A percentile compares a stretch with the other conserved stretches of the same genome.
phyloP scores from a whole-genome alignment of 2,113 vertebrate genomes.

The Deroptyus accipitrinus region DNA sequence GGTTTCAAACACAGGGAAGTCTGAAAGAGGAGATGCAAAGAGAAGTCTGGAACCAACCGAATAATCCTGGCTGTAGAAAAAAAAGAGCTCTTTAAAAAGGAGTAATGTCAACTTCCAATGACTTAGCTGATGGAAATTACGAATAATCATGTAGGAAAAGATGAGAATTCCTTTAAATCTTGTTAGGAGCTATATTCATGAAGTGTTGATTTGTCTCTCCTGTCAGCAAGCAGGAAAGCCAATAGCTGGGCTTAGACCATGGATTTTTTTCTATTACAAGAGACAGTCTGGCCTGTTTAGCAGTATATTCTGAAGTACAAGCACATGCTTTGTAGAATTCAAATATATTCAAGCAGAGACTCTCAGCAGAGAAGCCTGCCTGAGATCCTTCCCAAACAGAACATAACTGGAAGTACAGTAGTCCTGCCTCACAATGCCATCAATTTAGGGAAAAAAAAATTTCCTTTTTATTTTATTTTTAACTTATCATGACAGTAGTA shows the following conservation, averaged over 20 bases:
- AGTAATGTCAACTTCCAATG: neutral
- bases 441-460: neutral
- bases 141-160: neutral
- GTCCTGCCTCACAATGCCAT: rapidly evolving
- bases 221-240: neutral
- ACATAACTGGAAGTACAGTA: neutral
- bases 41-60: neutral
- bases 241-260: neutral
- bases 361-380: neutral
- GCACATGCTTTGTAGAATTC: neutral
- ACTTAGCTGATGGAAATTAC: neutral
- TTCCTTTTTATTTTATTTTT: neutral
- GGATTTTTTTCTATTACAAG: neutral
- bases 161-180: neutral
- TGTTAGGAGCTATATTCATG: neutral
- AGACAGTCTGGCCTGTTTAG: neutral
- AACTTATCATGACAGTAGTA: neutral
- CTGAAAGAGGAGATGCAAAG: neutral
- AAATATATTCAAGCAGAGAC: neutral
- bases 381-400: neutral
- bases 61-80: neutral
- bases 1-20: neutral
- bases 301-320: rapidly evolving
- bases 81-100: neutral
- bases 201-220: neutral